phyloP scores from a whole-genome alignment of 2,797 vertebrate genomes.

The Thalassophryne amazonica region DNA sequence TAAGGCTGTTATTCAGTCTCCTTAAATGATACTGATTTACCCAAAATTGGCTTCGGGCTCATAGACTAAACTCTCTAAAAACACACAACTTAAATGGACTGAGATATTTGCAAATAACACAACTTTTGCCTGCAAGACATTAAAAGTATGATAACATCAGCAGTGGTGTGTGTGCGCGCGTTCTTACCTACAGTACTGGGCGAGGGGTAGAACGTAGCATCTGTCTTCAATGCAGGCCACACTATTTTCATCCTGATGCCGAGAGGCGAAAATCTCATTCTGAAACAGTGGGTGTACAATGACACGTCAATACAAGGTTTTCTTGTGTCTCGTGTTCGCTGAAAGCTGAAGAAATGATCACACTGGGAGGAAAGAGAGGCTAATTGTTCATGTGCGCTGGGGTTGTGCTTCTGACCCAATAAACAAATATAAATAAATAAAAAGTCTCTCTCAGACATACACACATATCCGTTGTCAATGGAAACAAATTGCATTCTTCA shows the following conservation, averaged over 20 bases:
- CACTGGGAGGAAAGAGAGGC: not conserved
- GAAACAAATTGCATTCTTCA: not conserved
- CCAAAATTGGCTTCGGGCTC: no score
- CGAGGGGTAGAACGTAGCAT: conserved; percentile 97
- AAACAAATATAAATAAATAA: not conserved
- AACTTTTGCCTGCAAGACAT: conserved; percentile 24
- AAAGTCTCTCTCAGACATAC: not conserved
- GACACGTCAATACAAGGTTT: conserved; percentile 44
- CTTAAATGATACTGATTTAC: no score
- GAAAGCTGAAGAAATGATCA: conserved; percentile 17
- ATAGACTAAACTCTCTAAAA: no score
- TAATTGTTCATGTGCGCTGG: conserved; percentile 7
- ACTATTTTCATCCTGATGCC: conserved; percentile 98
- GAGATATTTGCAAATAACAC: not conserved
- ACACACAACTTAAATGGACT: not conserved
- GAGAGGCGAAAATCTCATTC: conserved; percentile 98
- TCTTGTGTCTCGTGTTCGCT: conserved; percentile 3
- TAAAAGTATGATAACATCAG: no score
- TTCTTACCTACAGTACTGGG: conserved; percentile 98
- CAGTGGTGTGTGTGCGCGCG: not conserved
- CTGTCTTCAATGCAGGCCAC: conserved; percentile 99
- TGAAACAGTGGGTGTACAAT: conserved; percentile 70
- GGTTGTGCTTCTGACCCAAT: not conserved
- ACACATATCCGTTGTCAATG: not conserved
- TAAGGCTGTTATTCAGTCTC: no score